Percentiles rank a stretch among this genome's conserved stretches.
phyloP scores from a whole-genome alignment of 2,113 vertebrate species.

The Ameiurus melas region DNA sequence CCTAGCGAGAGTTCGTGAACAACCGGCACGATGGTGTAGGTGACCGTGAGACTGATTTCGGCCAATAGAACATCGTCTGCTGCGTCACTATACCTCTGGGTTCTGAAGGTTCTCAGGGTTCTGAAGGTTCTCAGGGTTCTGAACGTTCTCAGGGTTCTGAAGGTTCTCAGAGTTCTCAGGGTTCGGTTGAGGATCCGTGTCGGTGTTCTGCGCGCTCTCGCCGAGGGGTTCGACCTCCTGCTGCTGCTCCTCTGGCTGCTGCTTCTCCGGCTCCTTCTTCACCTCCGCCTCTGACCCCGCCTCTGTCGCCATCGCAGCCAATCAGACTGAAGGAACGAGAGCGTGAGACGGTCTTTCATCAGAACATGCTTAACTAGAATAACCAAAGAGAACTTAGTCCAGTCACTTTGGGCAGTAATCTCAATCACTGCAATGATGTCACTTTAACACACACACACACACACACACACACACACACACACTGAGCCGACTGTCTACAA shows the following conservation, averaged over 20 bases:
- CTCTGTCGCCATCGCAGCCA: conserved; percentile 89
- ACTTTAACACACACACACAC: not conserved
- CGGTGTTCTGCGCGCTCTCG: conserved; percentile 58
- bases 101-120: not conserved
- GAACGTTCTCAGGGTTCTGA: conserved; percentile 2
- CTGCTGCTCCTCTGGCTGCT: conserved; percentile 52
- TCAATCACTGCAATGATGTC: not conserved
- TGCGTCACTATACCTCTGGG: not conserved
- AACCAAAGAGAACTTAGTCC: not conserved
- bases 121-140: not conserved
- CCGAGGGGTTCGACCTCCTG: conserved; percentile 56
- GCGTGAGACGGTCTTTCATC: not conserved
- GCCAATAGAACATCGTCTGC: not conserved
- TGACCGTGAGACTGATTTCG: not conserved
- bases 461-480: not conserved
- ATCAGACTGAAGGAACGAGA: conserved; percentile 67
- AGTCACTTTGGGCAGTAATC: not conserved
- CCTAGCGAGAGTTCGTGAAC: not conserved
- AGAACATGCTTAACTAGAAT: not conserved
- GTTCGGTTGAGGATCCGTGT: conserved; percentile 18
- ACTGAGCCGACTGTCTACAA: not conserved
- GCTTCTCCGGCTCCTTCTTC: conserved; percentile 79
- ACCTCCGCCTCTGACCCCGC: conserved; percentile 83
- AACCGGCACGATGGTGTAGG: no score
- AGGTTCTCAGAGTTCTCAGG: not conserved